Percentiles rank a stretch among this genome's conserved stretches.
These are phyloP conservation scores for Apamea epomidion DNA, from an alignment of 2,888 invertebrate genomes.

Conservation along the genomic window DNA sequence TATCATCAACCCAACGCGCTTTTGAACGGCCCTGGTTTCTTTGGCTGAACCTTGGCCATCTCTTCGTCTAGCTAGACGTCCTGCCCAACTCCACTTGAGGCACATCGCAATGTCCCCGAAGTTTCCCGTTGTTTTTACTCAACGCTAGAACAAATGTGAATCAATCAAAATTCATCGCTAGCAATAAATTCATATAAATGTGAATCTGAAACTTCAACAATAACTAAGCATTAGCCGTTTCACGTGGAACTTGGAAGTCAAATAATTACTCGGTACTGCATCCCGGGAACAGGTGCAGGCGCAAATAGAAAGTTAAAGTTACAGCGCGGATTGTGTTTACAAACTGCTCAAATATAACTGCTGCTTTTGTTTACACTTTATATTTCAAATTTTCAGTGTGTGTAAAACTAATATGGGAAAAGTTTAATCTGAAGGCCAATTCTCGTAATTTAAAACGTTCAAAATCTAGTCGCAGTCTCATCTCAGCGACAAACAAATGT, in stretches of 20 bases:
- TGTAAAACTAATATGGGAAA: background rate
- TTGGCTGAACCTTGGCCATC: too few species aligned
- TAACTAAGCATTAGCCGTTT: background rate
- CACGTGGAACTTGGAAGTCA: constrained; percentile 12
- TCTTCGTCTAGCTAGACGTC: too few species aligned
- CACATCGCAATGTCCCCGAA: too few species aligned
- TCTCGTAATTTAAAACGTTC: too few species aligned
- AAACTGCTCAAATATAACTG: background rate
- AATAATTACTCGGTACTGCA: constrained; percentile 22
- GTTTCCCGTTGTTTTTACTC: background rate
- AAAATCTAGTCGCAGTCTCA: too few species aligned
- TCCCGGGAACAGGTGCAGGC: background rate
- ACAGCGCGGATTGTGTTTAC: constrained; percentile 18
- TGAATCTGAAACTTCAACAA: constrained; percentile 9
- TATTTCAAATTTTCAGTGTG: background rate
- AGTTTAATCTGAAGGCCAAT: background rate
- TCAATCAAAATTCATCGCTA: background rate
- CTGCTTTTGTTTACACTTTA: background rate
- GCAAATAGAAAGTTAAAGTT: constrained; percentile 26
- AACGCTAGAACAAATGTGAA: background rate
- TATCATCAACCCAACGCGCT: too few species aligned
- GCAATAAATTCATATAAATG: background rate
- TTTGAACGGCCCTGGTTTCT: too few species aligned
- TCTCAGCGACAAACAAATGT: too few species aligned
- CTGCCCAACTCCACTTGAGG: too few species aligned